A percentile compares a stretch with the other conserved stretches of the same genome.
These are phyloP conservation scores for Antigone vipio DNA, from an alignment of 2,113 vertebrate species.

Conservation along the genomic window DNA sequence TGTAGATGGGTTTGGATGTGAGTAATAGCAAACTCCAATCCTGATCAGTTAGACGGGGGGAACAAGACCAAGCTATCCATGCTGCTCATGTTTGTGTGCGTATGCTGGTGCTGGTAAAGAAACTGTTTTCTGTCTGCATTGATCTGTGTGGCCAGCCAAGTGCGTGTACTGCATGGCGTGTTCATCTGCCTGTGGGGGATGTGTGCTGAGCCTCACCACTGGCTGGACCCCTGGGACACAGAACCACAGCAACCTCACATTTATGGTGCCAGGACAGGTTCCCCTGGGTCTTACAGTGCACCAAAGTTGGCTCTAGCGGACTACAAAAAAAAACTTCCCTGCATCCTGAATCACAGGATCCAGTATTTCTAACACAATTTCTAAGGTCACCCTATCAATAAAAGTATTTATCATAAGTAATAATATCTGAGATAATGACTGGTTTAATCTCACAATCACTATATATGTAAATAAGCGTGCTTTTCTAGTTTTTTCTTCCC, in stretches of 20 bases:
- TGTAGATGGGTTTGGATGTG: background rate
- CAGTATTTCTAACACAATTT: background rate
- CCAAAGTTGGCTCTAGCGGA: background rate
- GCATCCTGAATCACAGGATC: background rate
- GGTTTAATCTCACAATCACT: background rate
- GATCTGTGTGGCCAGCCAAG: background rate
- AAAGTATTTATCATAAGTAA: background rate
- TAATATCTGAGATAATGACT: background rate
- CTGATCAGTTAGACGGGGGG: background rate
- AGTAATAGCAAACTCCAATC: background rate
- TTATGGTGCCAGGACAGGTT: background rate
- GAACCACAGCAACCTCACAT: background rate
- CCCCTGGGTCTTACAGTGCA: background rate
- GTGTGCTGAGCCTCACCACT: background rate
- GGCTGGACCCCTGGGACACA: background rate
- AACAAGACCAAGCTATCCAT: background rate
- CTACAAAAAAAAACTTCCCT: background rate
- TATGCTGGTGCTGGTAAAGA: background rate
- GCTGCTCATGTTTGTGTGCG: background rate
- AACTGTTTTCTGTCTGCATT: background rate
- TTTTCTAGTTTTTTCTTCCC: background rate
- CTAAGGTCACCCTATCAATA: background rate
- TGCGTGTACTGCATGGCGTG: fast-evolving
- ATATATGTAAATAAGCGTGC: background rate
- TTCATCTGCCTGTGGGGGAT: background rate